phyloP scores from a whole-genome alignment of 1,140 invertebrate species.

The Calycopis cecrops region DNA sequence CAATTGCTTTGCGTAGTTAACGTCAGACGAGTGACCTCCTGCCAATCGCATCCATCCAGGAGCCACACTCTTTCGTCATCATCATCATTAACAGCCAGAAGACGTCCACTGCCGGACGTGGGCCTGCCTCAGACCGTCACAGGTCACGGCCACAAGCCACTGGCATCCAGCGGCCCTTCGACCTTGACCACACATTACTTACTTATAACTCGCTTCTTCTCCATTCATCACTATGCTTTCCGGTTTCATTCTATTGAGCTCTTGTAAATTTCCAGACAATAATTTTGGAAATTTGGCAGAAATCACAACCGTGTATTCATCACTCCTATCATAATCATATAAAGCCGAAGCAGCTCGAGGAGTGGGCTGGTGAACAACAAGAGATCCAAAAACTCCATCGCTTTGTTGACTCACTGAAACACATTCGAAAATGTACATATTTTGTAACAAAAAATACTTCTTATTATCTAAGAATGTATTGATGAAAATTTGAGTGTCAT shows the following conservation, averaged over 20 bases:
- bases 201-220: constrained; percentile 44
- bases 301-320: constrained; percentile 51
- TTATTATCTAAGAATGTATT: not conserved
- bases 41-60: too few relatives aligned
- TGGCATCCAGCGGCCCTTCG: too few relatives aligned
- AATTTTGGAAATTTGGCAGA: constrained; percentile 46
- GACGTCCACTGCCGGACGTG: too few relatives aligned
- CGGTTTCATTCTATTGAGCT: constrained; percentile 34
- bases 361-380: constrained; percentile 81
- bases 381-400: constrained; percentile 86
- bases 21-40: too few relatives aligned
- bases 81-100: too few relatives aligned
- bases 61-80: too few relatives aligned
- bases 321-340: constrained; percentile 81
- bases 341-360: constrained; percentile 77
- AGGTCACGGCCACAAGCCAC: too few relatives aligned
- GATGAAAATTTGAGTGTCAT: not conserved
- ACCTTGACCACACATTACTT: constrained; percentile 27
- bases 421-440: constrained; percentile 1
- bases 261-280: constrained; percentile 47
- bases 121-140: too few relatives aligned
- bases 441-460: too few relatives aligned
- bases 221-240: constrained; percentile 45
- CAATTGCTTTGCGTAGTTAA: too few relatives aligned
- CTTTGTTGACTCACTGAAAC: constrained; percentile 79